phyloP scores from a whole-genome alignment of 2,888 invertebrate genomes.

The Antheraea yamamai region DNA sequence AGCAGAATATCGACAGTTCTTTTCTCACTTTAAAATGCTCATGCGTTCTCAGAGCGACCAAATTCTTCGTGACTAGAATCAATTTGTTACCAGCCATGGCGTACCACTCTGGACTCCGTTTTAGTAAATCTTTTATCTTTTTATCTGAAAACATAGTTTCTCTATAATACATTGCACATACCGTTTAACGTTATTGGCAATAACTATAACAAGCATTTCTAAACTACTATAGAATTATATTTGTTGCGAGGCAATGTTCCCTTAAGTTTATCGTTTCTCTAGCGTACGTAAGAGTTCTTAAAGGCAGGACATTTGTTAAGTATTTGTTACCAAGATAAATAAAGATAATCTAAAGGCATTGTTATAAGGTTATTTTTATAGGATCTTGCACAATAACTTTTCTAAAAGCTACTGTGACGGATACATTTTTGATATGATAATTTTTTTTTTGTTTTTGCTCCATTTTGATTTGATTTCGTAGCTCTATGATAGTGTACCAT shows the following conservation, averaged over 20 bases:
- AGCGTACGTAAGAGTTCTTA: too few species aligned
- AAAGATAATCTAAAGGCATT: too few species aligned
- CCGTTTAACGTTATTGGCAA: not conserved
- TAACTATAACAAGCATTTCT: not conserved
- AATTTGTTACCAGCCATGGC: slow-evolving; percentile 82
- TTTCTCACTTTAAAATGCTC: slow-evolving; percentile 83
- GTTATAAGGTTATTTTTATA: too few species aligned
- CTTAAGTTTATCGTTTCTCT: too few species aligned
- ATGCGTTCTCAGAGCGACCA: slow-evolving; percentile 82
- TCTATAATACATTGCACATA: not conserved
- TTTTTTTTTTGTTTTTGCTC: too few species aligned
- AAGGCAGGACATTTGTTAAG: too few species aligned
- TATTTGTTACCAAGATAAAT: too few species aligned
- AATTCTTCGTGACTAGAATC: slow-evolving; percentile 68
- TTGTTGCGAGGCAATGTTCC: too few species aligned
- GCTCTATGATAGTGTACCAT: not conserved
- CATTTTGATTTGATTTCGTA: too few species aligned
- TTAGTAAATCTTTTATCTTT: slow-evolving; percentile 46
- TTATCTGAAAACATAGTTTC: slow-evolving; percentile 39
- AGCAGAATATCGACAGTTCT: slow-evolving; percentile 83
- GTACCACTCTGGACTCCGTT: slow-evolving; percentile 82
- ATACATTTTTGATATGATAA: too few species aligned
- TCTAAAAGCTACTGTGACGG: not conserved
- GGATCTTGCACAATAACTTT: not conserved
- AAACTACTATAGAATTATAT: not conserved